Conservation (phyloP, 2,797 vertebrate species). For the Vespertilio murinus region DNA sequence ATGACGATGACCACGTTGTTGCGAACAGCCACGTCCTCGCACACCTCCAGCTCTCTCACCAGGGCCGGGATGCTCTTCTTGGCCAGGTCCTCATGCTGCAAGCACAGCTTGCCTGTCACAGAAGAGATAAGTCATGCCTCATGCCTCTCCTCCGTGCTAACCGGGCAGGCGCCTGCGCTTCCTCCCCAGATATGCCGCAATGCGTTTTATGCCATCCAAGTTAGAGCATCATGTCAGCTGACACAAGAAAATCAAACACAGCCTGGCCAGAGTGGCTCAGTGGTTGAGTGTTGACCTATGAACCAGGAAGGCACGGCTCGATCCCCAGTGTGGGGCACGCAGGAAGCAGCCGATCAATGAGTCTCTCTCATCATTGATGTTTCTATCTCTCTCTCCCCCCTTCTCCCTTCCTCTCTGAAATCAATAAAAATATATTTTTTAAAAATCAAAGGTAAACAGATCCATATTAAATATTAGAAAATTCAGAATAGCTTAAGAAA, state of each 20-base stretch:
- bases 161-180: neutral
- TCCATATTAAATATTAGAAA: neutral
- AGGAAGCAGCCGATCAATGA: no score
- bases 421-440: neutral
- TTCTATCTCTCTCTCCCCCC: no score
- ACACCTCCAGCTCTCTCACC: conserved; percentile 92
- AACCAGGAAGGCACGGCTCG: no score
- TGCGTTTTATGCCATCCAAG: neutral
- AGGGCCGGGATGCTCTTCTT: conserved; percentile 91
- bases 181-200: neutral
- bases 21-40: conserved; percentile 88
- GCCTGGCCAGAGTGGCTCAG: no score
- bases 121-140: neutral
- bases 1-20: conserved; percentile 93
- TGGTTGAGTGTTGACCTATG: no score
- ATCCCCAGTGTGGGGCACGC: no score
- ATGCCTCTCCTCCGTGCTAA: neutral
- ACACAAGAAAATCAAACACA: neutral
- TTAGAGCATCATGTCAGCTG: neutral
- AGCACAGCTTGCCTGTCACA: conserved; percentile 91
- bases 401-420: no score
- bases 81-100: conserved; percentile 93
- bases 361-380: no score
- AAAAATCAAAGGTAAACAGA: neutral
- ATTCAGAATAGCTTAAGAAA: neutral